Base-by-base conservation (phyloP, 2,797 vertebrate genomes). In the Sebastes iracundus region DNA sequence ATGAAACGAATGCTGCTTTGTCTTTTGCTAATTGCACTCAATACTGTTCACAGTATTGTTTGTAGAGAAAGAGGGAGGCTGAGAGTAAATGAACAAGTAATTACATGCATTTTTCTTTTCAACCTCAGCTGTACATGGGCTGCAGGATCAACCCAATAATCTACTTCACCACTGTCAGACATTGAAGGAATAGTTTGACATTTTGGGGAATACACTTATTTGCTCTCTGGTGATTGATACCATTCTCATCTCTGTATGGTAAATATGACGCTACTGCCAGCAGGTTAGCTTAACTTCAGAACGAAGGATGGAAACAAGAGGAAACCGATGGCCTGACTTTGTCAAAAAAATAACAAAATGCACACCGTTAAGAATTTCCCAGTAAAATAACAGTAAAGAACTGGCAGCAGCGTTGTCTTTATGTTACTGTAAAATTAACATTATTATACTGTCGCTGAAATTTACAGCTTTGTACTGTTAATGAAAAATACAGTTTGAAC, bases 91-190 rank as follows among this genome's bases (percentile, higher is more conserved):
- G 49, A 52, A 20, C 2, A 60, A 16, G 7, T 60, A 83, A 85
- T 82, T 84, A 46, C 32, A 27, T 32, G 12, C 62, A 73, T 80
- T 62, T 68, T 72, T 85, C 72, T 79, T 62, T 35, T 28, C 22
- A 14, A 7, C 22, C 11, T 58, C 32, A 72, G 14, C 27, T 55
- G 38, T 30, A n/a, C 5, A 65, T 70, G 38, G 38, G 38, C 13
- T 22, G 22, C 23, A n/a, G 10, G 11, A 23, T 49, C 13, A 28
- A 33, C 22, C 49, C n/a, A 60, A 25, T 30, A n/a, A 23, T n/a
- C 18, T 32, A 9, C 22, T 13, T 74, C 3, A 28, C 1, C 6
- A 6, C 20, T 58, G 23, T 28, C 12, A 63, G 38, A 72, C 58
- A 35, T 23, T 32, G 11, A 60, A 76, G 23, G 13, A 18, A 20